Conservation (phyloP, 2,113 vertebrate genomes). For the Tachysurus fulvidraco region DNA sequence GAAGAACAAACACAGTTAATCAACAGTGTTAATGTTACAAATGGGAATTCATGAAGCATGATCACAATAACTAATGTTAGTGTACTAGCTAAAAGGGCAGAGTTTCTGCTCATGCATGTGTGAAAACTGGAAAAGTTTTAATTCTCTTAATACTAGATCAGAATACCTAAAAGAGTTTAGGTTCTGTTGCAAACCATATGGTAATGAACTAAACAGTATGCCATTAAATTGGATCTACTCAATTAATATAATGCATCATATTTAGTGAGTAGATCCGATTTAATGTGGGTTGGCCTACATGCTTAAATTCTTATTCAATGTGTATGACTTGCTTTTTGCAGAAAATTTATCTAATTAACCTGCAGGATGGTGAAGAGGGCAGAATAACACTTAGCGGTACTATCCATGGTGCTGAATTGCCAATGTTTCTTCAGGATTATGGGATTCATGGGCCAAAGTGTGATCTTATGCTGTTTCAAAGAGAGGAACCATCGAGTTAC, state of each 20-base stretch:
- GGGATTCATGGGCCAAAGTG: too few species aligned
- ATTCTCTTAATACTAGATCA: neutral
- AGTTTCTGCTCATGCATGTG: neutral
- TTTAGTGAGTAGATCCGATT: too few species aligned
- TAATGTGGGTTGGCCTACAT: neutral
- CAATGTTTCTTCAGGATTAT: neutral
- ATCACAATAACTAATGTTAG: neutral
- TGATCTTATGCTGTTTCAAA: too few species aligned
- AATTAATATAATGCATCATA: too few species aligned
- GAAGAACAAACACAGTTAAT: constrained; percentile 1
- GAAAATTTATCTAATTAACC: neutral
- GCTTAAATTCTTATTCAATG: neutral
- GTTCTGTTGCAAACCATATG: neutral
- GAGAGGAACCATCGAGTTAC: too few species aligned
- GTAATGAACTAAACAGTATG: neutral
- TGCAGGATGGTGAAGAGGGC: neutral
- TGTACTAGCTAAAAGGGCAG: neutral
- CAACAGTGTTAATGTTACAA: neutral
- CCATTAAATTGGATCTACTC: neutral
- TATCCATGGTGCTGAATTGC: too few species aligned
- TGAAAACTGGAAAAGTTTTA: neutral
- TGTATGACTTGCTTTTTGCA: neutral
- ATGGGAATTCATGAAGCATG: neutral
- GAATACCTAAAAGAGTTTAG: neutral
- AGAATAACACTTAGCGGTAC: too few species aligned